Conservation (phyloP, 2,797 vertebrate genomes). For the Dallia pectoralis region DNA sequence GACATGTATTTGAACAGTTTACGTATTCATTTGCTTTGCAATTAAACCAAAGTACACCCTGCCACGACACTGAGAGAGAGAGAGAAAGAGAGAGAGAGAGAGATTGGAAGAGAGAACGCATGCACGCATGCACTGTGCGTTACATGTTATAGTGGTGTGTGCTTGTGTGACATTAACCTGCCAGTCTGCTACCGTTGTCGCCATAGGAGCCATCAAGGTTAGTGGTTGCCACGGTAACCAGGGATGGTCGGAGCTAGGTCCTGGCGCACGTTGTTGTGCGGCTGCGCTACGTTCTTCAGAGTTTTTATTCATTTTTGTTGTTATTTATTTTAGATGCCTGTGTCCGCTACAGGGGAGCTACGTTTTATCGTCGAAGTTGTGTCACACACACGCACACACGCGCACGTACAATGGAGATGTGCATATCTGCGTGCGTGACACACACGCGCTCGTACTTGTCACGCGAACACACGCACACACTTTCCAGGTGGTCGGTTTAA, state of each 20-base stretch:
- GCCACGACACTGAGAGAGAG: too few species aligned
- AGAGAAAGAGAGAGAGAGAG: conserved; percentile 25
- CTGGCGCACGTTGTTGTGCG: not conserved
- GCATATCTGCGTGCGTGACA: not conserved
- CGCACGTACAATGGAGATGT: too few species aligned
- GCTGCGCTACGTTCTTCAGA: too few species aligned
- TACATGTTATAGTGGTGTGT: conserved; percentile 41
- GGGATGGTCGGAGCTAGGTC: conserved; percentile 39
- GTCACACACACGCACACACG: not conserved
- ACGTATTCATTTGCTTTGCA: too few species aligned
- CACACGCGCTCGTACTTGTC: too few species aligned
- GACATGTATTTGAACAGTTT: too few species aligned
- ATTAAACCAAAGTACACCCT: too few species aligned
- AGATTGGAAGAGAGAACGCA: conserved; percentile 18
- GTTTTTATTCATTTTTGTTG: too few species aligned
- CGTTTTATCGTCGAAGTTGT: too few species aligned
- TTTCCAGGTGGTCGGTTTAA: conserved; percentile 60
- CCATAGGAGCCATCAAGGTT: conserved; percentile 61
- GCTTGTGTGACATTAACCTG: conserved; percentile 67
- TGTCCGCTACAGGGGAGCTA: too few species aligned
- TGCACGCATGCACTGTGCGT: not conserved
- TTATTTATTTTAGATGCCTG: not conserved
- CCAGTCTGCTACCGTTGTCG: conserved; percentile 29
- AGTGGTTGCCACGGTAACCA: conserved; percentile 75
- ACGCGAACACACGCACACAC: not conserved